Percentiles rank a stretch among this genome's conserved stretches.
phyloP scores from a whole-genome alignment of 2,113 vertebrate species.

The Rafetus swinhoei region DNA sequence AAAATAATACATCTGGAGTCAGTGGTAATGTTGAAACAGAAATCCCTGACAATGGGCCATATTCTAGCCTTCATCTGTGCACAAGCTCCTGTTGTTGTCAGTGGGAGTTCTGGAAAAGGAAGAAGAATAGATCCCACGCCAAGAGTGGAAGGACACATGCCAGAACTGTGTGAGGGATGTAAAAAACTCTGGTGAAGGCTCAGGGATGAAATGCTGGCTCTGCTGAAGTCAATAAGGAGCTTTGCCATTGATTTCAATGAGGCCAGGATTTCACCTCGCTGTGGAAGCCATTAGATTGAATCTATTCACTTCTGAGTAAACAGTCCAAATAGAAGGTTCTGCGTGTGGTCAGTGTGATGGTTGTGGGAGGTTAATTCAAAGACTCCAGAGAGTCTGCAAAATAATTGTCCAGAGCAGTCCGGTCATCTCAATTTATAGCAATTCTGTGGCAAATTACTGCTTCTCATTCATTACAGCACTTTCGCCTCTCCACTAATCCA shows the following conservation, averaged over 20 bases:
- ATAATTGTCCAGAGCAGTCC: constrained; percentile 9
- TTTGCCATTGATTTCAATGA: background rate
- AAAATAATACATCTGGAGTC: background rate
- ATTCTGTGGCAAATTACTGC: background rate
- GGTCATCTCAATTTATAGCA: background rate
- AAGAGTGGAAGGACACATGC: background rate
- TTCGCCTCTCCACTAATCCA: background rate
- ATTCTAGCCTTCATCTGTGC: background rate
- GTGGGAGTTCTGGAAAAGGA: background rate
- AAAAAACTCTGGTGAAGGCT: background rate
- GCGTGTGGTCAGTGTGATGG: background rate
- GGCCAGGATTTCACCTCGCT: background rate
- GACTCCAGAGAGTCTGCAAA: constrained; percentile 50
- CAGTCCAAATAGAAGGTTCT: constrained; percentile 30
- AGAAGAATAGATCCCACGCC: background rate
- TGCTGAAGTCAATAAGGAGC: background rate
- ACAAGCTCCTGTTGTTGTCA: background rate
- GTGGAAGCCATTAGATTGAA: constrained; percentile 22
- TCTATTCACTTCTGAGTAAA: constrained; percentile 3
- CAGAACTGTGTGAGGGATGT: background rate
- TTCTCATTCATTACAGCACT: background rate
- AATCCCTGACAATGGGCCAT: background rate
- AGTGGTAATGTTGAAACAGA: background rate
- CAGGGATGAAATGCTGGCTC: background rate
- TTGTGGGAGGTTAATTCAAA: constrained; percentile 9